A percentile compares a stretch with the other conserved stretches of the same genome.
Conservation (phyloP, 2,888 invertebrate species). For the Lycaena phlaeas region DNA sequence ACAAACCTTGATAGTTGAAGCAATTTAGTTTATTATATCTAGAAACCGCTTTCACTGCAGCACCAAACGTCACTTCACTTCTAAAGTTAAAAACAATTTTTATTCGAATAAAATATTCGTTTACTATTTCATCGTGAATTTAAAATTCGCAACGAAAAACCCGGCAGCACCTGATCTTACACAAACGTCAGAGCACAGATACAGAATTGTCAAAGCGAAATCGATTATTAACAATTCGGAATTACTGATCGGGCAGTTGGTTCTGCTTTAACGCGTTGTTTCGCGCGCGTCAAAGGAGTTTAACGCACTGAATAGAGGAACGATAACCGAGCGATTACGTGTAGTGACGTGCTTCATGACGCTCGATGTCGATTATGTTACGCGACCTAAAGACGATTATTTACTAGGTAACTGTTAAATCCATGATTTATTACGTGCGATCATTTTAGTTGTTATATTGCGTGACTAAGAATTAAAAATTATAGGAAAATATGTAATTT, state of each 20-base stretch:
- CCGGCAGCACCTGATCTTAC: background rate
- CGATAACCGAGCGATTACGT: conserved; percentile 48
- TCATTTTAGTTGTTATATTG: too few relatives aligned
- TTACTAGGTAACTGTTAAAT: background rate
- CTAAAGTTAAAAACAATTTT: too few relatives aligned
- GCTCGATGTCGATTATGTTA: conserved; percentile 31
- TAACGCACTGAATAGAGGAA: conserved; percentile 21
- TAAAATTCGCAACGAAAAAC: background rate
- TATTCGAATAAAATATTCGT: too few relatives aligned
- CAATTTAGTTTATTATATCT: too few relatives aligned
- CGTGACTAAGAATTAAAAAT: too few relatives aligned
- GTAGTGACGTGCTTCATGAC: conserved; percentile 33
- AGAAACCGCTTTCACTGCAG: too few relatives aligned
- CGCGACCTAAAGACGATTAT: conserved; percentile 12
- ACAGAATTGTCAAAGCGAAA: background rate
- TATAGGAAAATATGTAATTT: too few relatives aligned
- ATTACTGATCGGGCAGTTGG: background rate
- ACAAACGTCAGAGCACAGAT: background rate
- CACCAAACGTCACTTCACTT: too few relatives aligned
- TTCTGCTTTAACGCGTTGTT: conserved; percentile 7
- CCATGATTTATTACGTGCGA: too few relatives aligned
- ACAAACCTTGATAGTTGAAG: too few relatives aligned
- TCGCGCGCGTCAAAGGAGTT: conserved; percentile 9
- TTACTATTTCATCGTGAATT: too few relatives aligned
- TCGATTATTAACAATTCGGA: conserved; percentile 12